Percentiles rank a stretch among this genome's conserved stretches.
phyloP scores from a whole-genome alignment of 2,888 invertebrate genomes.

The Euzophera pinguis region DNA sequence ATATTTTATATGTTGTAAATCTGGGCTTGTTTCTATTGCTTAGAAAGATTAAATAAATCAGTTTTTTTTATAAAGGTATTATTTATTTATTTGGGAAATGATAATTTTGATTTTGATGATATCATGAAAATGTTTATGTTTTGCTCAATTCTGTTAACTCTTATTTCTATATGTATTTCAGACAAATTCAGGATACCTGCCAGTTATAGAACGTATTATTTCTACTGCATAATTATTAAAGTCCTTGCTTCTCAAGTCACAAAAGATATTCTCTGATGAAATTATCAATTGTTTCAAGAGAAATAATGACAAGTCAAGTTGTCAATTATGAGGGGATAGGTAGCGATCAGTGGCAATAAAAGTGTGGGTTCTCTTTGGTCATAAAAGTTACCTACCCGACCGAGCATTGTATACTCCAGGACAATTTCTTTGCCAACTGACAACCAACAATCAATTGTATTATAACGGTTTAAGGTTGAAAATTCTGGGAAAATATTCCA shows the following conservation, averaged over 20 bases:
- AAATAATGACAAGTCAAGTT: slow-evolving; percentile 71
- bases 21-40: too few relatives aligned
- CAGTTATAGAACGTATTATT: too few relatives aligned
- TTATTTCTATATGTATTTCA: too few relatives aligned
- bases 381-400: slow-evolving; percentile 74
- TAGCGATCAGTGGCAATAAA: slow-evolving; percentile 76
- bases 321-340: slow-evolving; percentile 77
- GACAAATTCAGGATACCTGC: too few relatives aligned
- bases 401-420: slow-evolving; percentile 55
- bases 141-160: too few relatives aligned
- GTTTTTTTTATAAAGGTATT: too few relatives aligned
- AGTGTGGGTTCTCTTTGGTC: slow-evolving; percentile 69
- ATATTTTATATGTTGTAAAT: too few relatives aligned
- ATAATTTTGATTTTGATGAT: too few relatives aligned
- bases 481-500: slow-evolving; percentile 23
- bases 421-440: slow-evolving; percentile 32
- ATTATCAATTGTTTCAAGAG: slow-evolving; percentile 63
- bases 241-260: neutral
- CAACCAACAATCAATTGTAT: slow-evolving; percentile 32
- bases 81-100: too few relatives aligned
- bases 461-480: slow-evolving; percentile 41
- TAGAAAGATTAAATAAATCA: too few relatives aligned
- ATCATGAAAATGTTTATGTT: too few relatives aligned
- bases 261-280: slow-evolving; percentile 26
- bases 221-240: neutral